Evolutionary conservation across 2,888 invertebrate genomes (phyloP).

Genomic region (Nudaria mundana): DNA sequence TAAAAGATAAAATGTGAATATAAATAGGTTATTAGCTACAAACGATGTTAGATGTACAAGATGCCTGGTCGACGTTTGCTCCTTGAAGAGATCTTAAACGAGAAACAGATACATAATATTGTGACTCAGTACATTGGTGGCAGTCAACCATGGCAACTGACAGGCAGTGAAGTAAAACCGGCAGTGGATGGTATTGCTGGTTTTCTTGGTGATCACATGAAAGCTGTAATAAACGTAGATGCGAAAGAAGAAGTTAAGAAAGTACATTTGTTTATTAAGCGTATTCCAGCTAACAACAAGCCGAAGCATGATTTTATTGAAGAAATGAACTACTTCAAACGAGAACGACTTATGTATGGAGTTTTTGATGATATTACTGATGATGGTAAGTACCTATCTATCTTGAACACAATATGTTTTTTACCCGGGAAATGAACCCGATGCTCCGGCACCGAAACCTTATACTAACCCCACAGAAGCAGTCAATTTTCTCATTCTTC

Average conservation of each 20-base stretch:
- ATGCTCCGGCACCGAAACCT: too few species aligned
- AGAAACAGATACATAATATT: constrained; percentile 42
- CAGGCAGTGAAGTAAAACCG: constrained; percentile 34
- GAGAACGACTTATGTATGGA: constrained; percentile 55
- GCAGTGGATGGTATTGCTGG: constrained; percentile 55
- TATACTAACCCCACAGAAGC: too few species aligned
- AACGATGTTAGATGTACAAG: constrained; percentile 12
- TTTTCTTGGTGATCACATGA: constrained; percentile 61
- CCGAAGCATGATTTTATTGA: constrained; percentile 58
- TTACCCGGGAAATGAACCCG: too few species aligned
- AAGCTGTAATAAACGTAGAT: constrained; percentile 39
- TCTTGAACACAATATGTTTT: too few species aligned
- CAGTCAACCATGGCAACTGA: constrained; percentile 26
- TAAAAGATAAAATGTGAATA: constrained; percentile 14
- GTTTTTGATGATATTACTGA: constrained; percentile 49
- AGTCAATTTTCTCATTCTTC: too few species aligned
- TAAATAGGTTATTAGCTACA: constrained; percentile 4
- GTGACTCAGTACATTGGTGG: constrained; percentile 29
- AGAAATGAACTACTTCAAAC: constrained; percentile 42
- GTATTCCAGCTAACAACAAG: constrained; percentile 48
- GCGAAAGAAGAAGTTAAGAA: constrained; percentile 22
- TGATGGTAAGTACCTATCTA: constrained; percentile 34
- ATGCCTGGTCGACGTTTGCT: constrained; percentile 32
- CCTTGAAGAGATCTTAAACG: constrained; percentile 39
- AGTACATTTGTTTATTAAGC: constrained; percentile 57